Evolutionary conservation across 2,888 invertebrate genomes (phyloP).

Genomic region (Tenthredo distinguenda): DNA sequence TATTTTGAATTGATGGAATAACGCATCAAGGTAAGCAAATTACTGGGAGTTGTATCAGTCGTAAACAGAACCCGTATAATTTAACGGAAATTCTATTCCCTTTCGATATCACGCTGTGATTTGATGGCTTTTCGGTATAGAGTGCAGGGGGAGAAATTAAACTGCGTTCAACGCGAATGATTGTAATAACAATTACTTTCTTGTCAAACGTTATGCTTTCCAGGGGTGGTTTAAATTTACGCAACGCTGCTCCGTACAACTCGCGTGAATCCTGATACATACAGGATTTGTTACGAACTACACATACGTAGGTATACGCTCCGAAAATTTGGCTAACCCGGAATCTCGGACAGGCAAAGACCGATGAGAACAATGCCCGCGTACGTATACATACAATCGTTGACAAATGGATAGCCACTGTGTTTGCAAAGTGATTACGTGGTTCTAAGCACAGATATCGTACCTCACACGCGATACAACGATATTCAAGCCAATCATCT

Average conservation of each 20-base stretch:
- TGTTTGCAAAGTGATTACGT: constrained; percentile 2
- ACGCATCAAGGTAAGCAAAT: not conserved
- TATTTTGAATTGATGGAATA: not conserved
- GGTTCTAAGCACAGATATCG: not conserved
- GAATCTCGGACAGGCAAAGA: not conserved
- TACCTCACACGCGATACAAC: not conserved
- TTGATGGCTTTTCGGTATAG: not conserved
- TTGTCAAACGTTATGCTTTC: constrained; percentile 9
- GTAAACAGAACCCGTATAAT: constrained; percentile 26
- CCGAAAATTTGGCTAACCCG: not conserved
- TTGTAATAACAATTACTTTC: constrained; percentile 20
- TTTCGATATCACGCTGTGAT: constrained; percentile 36
- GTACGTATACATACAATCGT: not conserved
- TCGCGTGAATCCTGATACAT: not conserved
- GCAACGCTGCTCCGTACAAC: not conserved
- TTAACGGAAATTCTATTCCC: constrained; percentile 23
- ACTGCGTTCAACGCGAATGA: constrained; percentile 7
- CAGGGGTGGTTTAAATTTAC: constrained; percentile 23
- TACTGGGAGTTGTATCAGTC: not conserved
- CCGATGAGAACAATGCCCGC: not conserved
- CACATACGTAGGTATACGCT: not conserved
- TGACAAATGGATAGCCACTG: constrained; percentile 18
- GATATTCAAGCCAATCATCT: not conserved
- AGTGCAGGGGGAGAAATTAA: not conserved
- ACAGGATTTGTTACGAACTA: not conserved